These are phyloP conservation scores for Drosophila truncata DNA, from an alignment of 1,140 invertebrate genomes.

Conservation along the genomic window DNA sequence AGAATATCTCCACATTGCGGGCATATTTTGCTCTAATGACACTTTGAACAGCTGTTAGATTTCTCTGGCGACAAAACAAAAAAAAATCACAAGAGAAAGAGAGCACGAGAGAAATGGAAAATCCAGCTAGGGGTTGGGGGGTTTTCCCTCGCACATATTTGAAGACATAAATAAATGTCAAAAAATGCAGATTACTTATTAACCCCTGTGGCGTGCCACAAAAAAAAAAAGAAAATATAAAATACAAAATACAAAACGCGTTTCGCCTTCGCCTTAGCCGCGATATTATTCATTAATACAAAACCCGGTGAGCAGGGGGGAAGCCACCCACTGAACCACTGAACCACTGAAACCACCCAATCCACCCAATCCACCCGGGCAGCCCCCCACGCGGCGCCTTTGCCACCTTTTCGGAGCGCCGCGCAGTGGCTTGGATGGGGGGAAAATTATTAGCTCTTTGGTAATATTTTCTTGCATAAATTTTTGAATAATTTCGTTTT, in stretches of 20 bases:
- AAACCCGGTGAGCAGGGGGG: constrained; percentile 44
- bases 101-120: background rate
- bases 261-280: constrained; percentile 64
- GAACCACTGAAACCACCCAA: constrained; percentile 13
- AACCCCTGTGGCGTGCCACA: constrained; percentile 84
- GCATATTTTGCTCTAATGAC: constrained; percentile 74
- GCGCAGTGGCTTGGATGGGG: constrained; percentile 38
- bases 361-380: background rate
- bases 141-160: constrained; percentile 69
- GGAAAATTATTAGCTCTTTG: constrained; percentile 85
- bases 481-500: constrained; percentile 76
- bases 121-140: background rate
- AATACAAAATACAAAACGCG: constrained; percentile 25
- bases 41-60: constrained; percentile 79
- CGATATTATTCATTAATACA: constrained; percentile 84
- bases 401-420: constrained; percentile 66
- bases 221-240: constrained; percentile 17
- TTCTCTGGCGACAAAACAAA: constrained; percentile 50
- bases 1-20: constrained; percentile 22
- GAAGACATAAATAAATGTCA: constrained; percentile 85
- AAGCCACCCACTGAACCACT: constrained; percentile 26
- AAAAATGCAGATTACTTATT: constrained; percentile 85
- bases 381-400: constrained; percentile 67
- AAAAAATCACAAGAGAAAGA: background rate
- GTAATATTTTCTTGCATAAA: constrained; percentile 85